Evolutionary conservation across 2,888 invertebrate species (phyloP).

Genomic region (Dorcus parallelipipedus): DNA sequence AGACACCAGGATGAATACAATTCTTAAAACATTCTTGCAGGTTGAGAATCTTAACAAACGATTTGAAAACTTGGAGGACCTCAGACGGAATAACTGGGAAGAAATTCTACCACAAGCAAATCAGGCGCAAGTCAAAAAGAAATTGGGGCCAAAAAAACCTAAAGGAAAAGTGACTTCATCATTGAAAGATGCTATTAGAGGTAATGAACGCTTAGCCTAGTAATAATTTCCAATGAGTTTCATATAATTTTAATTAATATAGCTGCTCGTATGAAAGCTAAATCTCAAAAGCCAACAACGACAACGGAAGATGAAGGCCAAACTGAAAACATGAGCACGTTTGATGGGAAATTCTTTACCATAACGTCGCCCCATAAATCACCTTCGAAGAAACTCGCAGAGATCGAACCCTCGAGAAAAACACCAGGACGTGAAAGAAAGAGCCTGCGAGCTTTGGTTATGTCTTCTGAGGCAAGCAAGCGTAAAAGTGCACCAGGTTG

Average conservation of each 20-base stretch:
- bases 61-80: constrained; percentile 54
- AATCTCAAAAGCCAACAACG: constrained; percentile 6
- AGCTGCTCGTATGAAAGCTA: constrained; percentile 30
- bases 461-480: background rate
- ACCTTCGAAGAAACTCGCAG: background rate
- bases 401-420: background rate
- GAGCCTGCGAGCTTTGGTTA: constrained; percentile 4
- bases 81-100: constrained; percentile 53
- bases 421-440: constrained; percentile 3
- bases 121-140: constrained; percentile 27
- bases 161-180: constrained; percentile 23
- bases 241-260: no score
- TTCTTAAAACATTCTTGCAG: constrained; percentile 32
- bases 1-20: background rate
- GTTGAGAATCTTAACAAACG: constrained; percentile 63
- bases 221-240: no score
- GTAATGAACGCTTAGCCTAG: constrained; percentile 7
- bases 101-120: constrained; percentile 45
- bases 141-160: constrained; percentile 15
- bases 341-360: constrained; percentile 8
- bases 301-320: constrained; percentile 4
- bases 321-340: background rate
- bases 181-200: constrained; percentile 35
- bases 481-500: constrained; percentile 34
- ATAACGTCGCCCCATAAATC: constrained; percentile 6